phyloP scores from a whole-genome alignment of 2,797 vertebrate genomes.

The Furcifer pardalis region DNA sequence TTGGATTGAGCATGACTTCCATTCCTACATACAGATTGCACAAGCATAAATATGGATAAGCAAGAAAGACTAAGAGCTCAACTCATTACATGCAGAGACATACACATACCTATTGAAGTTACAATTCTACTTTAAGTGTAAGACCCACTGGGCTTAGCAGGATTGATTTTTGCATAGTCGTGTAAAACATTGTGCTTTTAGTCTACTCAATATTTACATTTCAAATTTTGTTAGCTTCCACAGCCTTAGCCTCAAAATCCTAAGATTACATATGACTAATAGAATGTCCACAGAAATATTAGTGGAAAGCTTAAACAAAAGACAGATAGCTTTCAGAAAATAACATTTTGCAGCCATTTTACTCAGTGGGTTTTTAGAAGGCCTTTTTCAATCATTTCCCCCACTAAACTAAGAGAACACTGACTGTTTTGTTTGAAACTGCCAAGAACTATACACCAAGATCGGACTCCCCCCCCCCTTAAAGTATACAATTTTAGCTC shows the following conservation, averaged over 20 bases:
- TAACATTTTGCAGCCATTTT: not conserved
- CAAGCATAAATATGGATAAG: not conserved
- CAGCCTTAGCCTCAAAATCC: conserved; percentile 15
- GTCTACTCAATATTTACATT: not conserved
- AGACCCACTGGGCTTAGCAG: not conserved
- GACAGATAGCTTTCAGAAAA: conserved; percentile 16
- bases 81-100: not conserved
- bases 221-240: not conserved
- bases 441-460: conserved; percentile 72
- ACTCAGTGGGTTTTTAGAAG: conserved; percentile 19
- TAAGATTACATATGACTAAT: not conserved
- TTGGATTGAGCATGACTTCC: too few relatives aligned
- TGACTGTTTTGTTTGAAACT: conserved; percentile 68
- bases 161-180: not conserved
- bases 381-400: conserved; percentile 50
- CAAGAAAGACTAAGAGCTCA: not conserved
- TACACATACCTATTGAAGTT: not conserved
- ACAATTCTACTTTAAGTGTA: not conserved
- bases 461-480: conserved; percentile 27
- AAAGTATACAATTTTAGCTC: conserved; percentile 62
- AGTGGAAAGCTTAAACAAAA: conserved; percentile 24
- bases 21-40: not conserved
- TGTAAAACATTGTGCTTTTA: not conserved
- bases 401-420: conserved; percentile 68
- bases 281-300: accelerated